Conservation (phyloP, 2,797 vertebrate species). For the Mormyrops boulengeri region DNA sequence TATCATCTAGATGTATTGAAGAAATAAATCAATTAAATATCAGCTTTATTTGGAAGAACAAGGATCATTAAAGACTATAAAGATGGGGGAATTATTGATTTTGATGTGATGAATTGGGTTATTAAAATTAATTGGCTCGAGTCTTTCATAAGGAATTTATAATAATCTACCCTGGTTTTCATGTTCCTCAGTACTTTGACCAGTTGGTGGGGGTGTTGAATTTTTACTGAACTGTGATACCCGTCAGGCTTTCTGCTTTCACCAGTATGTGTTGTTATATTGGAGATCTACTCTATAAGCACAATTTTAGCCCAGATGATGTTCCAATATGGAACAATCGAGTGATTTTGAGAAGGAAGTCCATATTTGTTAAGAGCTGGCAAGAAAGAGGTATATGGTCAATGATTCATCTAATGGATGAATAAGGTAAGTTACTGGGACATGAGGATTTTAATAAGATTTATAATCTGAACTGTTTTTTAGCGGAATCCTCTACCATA, state of each 20-base stretch:
- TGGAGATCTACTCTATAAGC: background rate
- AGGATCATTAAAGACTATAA: background rate
- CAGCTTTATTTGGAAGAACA: constrained; percentile 18
- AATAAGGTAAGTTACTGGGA: background rate
- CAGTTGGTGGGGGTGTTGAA: constrained; percentile 3
- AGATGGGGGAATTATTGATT: background rate
- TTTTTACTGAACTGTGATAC: constrained; percentile 16
- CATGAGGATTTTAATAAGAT: background rate
- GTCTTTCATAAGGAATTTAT: constrained; percentile 1
- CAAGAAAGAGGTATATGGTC: background rate
- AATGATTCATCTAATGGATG: background rate
- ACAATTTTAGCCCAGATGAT: constrained; percentile 4
- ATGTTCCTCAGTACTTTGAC: background rate
- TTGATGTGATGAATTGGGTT: constrained; percentile 5
- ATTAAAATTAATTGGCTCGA: constrained; percentile 12
- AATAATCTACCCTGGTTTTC: background rate
- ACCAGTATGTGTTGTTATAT: background rate
- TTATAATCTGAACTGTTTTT: background rate
- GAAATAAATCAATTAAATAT: background rate
- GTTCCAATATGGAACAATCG: constrained; percentile 11
- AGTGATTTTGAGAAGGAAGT: background rate
- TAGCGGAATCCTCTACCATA: background rate
- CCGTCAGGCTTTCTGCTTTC: background rate
- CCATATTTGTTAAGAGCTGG: constrained; percentile 6
- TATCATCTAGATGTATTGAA: background rate